Base-by-base conservation (phyloP, 2,797 vertebrate genomes). In the Mergus octosetaceus region DNA sequence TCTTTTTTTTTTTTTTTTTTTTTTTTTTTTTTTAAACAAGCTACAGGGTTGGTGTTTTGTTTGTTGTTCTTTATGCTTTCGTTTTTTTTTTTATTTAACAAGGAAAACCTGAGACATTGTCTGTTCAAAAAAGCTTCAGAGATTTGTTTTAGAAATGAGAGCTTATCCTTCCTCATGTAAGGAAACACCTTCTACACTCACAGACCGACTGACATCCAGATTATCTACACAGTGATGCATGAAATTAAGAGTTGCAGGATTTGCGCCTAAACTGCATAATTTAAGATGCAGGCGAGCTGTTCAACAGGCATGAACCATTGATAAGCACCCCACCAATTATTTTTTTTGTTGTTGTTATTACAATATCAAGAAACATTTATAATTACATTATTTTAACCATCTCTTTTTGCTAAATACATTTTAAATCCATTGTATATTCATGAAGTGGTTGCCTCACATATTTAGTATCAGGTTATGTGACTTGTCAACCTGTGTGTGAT, bases 81-180 rank as follows among this genome's bases (percentile, higher is more conserved):
- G 36, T 41, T 41, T 62, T 65, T 18, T 14, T 76, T 82, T 85
- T 84, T 51, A 69, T 34, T 64, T 45, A 32, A 10, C 80, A 39
- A 88, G 28, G 25, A 79, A 65, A 91, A 91, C 66, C 56, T 11
- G 38, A 89, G 58, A 89, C 8, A 43, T 62, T 89, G 36, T 41
- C 64, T 77, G 27, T 71, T 91, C 47, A 88, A 39, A 76, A 70
- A 85, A 87, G 74, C 41, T 86, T 79, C 74, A 81, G 79, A 92
- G 45, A 96, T 88, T 87, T 60, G 93, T 89, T 61, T 73, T 75
- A 76, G 77, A 81, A 86, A 90, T 54, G 16, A 85, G 72, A 94
- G 89, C 38, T 30, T 58, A 94, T 58, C 51, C 21, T 89, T 91
- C 45, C 11, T 75, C 43, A 58, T 39, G 87, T 91, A 95, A 93